These are phyloP conservation scores for Conus ventricosus DNA, from an alignment of 1,140 invertebrate genomes.

Conservation along the genomic window DNA sequence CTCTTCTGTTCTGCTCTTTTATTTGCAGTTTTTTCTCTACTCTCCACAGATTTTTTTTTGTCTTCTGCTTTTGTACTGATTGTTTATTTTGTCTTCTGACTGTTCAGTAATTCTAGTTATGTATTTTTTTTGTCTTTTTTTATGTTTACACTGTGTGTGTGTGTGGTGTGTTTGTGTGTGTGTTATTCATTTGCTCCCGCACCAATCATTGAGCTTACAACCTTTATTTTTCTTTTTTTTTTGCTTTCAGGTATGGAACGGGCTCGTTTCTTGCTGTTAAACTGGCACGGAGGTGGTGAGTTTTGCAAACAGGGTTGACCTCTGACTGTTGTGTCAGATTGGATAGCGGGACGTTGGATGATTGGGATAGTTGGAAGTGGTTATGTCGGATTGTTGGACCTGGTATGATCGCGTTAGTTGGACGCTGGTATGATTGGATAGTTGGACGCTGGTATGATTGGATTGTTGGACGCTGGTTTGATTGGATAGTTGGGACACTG, in stretches of 20 bases:
- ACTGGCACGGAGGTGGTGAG: conserved; percentile 87
- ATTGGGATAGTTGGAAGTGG: no score
- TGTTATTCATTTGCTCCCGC: background rate
- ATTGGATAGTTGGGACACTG: no score
- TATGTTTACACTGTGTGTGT: background rate
- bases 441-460: no score
- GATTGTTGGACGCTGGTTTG: no score
- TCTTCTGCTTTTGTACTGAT: background rate
- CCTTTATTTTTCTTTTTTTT: background rate
- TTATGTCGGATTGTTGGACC: no score
- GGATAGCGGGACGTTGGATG: no score
- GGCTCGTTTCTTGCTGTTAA: conserved; percentile 98
- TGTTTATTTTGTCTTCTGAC: background rate
- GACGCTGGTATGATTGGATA: no score
- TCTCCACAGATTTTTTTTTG: background rate
- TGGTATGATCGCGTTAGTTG: no score
- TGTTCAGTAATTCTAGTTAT: background rate
- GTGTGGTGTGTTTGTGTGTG: background rate
- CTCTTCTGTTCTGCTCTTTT: background rate
- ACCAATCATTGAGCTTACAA: background rate
- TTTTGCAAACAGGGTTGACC: background rate
- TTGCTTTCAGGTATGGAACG: conserved; percentile 86
- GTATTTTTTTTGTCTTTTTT: background rate
- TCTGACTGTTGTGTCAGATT: no score
- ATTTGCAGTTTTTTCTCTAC: background rate